Conservation (phyloP, 2,113 vertebrate genomes). For the Sarotherodon lohbergeri region DNA sequence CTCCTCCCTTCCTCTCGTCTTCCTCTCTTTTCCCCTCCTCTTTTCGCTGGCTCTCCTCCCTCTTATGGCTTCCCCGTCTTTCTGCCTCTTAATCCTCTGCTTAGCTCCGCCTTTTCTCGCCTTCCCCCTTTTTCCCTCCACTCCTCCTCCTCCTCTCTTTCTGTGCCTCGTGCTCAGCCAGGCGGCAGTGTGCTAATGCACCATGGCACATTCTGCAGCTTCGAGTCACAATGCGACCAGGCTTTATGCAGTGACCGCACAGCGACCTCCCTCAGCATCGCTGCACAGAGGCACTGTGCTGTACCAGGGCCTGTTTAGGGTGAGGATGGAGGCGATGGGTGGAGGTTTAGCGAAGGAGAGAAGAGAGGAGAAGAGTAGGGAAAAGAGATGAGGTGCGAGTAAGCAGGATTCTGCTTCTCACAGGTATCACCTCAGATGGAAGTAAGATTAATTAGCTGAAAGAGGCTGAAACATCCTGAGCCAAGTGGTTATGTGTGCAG, state of each 20-base stretch:
- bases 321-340: not conserved
- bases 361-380: not conserved
- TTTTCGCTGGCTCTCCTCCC: not conserved
- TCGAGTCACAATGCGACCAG: slow-evolving; percentile 64
- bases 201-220: slow-evolving; percentile 73
- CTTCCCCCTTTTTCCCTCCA: not conserved
- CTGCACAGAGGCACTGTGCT: not conserved
- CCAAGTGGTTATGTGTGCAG: not conserved
- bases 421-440: slow-evolving; percentile 13
- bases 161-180: slow-evolving; percentile 48
- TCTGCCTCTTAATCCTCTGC: not conserved
- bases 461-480: not conserved
- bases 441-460: slow-evolving; percentile 1
- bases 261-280: slow-evolving; percentile 50
- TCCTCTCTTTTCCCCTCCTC: not conserved
- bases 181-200: slow-evolving; percentile 71
- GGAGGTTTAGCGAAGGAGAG: not conserved
- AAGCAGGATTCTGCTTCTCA: not conserved
- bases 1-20: not conserved
- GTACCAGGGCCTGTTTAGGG: slow-evolving; percentile 8
- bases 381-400: not conserved
- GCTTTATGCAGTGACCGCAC: slow-evolving; percentile 70
- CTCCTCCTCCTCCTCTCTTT: not conserved
- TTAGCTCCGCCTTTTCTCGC: slow-evolving; percentile 17
- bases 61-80: not conserved